A percentile compares a stretch with the other conserved stretches of the same genome.
Evolutionary conservation across 2,888 invertebrate genomes (phyloP).

Genomic region (Petrophora chlorosata): DNA sequence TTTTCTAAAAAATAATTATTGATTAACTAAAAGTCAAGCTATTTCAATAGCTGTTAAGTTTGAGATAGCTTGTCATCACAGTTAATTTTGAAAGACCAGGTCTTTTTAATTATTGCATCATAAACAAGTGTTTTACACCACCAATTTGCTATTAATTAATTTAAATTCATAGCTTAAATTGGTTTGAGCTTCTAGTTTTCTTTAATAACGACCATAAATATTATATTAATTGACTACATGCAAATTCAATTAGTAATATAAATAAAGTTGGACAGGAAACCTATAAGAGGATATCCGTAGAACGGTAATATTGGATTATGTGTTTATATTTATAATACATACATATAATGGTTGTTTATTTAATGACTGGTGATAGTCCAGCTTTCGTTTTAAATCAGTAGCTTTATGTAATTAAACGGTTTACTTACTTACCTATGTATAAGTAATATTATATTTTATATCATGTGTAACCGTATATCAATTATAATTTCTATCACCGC

Average conservation of each 20-base stretch:
- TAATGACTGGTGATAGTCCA: too few relatives aligned
- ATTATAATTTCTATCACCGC: too few relatives aligned
- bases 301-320: background rate
- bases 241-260: background rate
- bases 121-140: background rate
- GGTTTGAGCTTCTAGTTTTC: constrained; percentile 6
- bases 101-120: background rate
- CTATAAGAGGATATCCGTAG: constrained; percentile 13
- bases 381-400: too few relatives aligned
- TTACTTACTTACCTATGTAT: too few relatives aligned
- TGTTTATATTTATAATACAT: background rate
- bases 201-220: constrained; percentile 7
- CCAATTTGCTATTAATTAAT: constrained; percentile 6
- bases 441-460: too few relatives aligned
- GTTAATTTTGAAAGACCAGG: background rate
- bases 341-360: too few relatives aligned
- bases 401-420: too few relatives aligned
- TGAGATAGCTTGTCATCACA: background rate
- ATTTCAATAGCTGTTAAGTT: too few relatives aligned
- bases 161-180: too few relatives aligned
- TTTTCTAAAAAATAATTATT: too few relatives aligned
- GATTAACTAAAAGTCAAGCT: too few relatives aligned
- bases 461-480: too few relatives aligned
- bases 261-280: background rate
- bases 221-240: constrained; percentile 9